phyloP scores from a whole-genome alignment of 2,888 invertebrate species.

The Drosophila cracens region DNA sequence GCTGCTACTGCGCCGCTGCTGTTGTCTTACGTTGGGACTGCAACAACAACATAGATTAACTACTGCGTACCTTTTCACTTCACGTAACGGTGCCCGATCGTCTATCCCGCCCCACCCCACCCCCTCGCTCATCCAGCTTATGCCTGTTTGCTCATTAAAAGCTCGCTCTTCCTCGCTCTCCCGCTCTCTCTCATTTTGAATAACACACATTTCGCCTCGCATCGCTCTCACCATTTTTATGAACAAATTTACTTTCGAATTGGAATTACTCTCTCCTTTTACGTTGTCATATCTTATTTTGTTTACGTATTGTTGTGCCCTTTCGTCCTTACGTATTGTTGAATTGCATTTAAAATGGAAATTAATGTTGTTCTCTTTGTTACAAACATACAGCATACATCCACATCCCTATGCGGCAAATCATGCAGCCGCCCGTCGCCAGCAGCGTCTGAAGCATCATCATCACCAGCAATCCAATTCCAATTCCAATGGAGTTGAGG shows the following conservation, averaged over 20 bases:
- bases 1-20: slow-evolving; percentile 46
- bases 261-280: slow-evolving; percentile 50
- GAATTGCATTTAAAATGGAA: background rate
- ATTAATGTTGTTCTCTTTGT: slow-evolving; percentile 33
- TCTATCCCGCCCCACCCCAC: background rate
- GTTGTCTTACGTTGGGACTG: slow-evolving; percentile 40
- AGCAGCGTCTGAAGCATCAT: slow-evolving; percentile 81
- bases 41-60: slow-evolving; percentile 36
- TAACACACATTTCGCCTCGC: slow-evolving; percentile 33
- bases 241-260: slow-evolving; percentile 60
- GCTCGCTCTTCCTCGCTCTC: background rate
- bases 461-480: slow-evolving; percentile 46
- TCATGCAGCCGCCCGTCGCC: slow-evolving; percentile 77
- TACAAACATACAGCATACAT: slow-evolving; percentile 78
- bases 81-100: slow-evolving; percentile 28
- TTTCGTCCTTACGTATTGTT: slow-evolving; percentile 14
- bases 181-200: slow-evolving; percentile 19
- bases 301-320: slow-evolving; percentile 34
- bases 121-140: slow-evolving; percentile 36
- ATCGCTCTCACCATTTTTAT: slow-evolving; percentile 41
- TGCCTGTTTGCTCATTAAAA: slow-evolving; percentile 25
- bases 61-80: slow-evolving; percentile 40
- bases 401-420: slow-evolving; percentile 84
- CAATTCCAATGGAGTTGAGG: slow-evolving; percentile 26
- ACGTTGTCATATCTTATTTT: slow-evolving; percentile 38